Base-by-base conservation (phyloP, 92 coral and sea anemone species). In the Scolanthus callimorphus region DNA sequence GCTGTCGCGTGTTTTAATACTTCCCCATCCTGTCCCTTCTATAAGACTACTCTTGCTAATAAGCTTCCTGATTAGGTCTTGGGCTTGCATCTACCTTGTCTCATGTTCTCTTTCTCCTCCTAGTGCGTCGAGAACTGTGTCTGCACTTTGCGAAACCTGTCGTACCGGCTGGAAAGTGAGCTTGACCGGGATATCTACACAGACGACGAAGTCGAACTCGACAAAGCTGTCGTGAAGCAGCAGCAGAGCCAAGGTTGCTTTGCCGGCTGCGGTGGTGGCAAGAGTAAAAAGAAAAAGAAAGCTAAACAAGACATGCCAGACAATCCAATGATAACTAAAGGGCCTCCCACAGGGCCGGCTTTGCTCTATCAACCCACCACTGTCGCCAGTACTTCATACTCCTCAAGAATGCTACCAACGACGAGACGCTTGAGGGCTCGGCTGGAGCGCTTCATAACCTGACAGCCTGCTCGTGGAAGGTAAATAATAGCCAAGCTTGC, bases 391-490 rank as follows among this genome's bases (percentile, higher is more conserved):
- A 89, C 59, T 83, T 62, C 49, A 67, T 76, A 19, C 61, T 94
- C 59, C 62, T 94, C 29, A 66, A 78, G 11, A 90, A 83, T 37
- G 70, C 97, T 0, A 81, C 79, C 46, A 89, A 84, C 39, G 61
- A 67, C 12, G 99, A 94, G 56, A 94, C 97, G 1, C 75, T 94
- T 1, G 99, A 94, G 55, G 99, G 97, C 9, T 83, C 97, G 27
- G 88, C 97, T 48, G 99, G 99, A 23, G 96, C 96, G 29, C 58
- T 94, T 39, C 99, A 94, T 53, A 94, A 94, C 79, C 67, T 94
- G 70, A 94, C 99, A 1, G 99, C 99, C 27, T 94, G 99, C 45
- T 94, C 94, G 10, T 94, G 99, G 99, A 88, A 90, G 86, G 99
- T 94, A 52, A 53, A 6, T 15, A 34, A 6, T 6, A 34, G 41